Base-by-base conservation (phyloP, 2,797 vertebrate species). In the Echeneis naucrates region DNA sequence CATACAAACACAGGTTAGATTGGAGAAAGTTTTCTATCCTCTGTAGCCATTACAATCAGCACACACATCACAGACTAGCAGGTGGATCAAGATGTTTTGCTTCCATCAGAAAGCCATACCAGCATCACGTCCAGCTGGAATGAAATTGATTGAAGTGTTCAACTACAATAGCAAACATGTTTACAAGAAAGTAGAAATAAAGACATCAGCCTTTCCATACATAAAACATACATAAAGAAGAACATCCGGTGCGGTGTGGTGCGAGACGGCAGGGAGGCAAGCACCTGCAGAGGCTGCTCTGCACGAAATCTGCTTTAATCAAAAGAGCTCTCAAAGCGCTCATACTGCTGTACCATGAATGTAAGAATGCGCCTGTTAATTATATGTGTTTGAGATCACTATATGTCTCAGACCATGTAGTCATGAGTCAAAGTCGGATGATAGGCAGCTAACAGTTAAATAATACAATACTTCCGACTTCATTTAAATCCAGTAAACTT, bases 301-400 rank as follows among this genome's bases (percentile, higher is more conserved):
- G 69, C 69, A 64, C 67, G 82, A 67, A 59, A 64, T 68, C 75
- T 53, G 27, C 54, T 84, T 75, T 77, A 74, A 85, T 85, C 82
- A 85, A 72, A 83, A 79, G 62, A 40, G 51, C 37, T 61, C 73
- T 78, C 33, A 54, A 58, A 47, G 45, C 57, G 17, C 37, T 26
- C 19, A 59, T 56, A n/a, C 56, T 26, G 32, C 30, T 10, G 17
- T 35, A 45, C 30, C 48, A 50, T 3, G 8, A 64, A 8, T 51
- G 51, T n/a, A n/a, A 48, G 37, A 55, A 55, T 38, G 38, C 37
- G 16, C 32, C 40, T 24, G 45, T 21, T 65, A 66, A 17, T 14
- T 47, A 5, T 56, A 24, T 23, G 27, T 33, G 48, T 37, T 7
- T 12, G 51, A 48, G 9, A 21, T 50, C 8, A 40, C 5, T 48